phyloP scores from a whole-genome alignment of 2,113 vertebrate species.

The Oenanthe oenanthe region DNA sequence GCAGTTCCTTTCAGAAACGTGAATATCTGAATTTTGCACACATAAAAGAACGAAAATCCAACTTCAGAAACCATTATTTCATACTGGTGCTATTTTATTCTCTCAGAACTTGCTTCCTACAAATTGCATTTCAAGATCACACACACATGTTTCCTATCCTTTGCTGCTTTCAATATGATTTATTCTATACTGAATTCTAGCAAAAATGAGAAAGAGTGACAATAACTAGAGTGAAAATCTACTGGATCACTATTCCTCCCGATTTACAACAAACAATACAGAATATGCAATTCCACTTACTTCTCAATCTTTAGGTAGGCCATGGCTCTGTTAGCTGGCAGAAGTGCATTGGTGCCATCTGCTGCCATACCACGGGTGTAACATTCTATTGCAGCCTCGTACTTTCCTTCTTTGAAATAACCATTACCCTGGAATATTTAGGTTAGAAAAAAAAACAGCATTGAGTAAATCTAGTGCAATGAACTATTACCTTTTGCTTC shows the following conservation, averaged over 20 bases:
- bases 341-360: constrained; percentile 87
- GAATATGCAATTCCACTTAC: constrained; percentile 70
- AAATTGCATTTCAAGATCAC: background rate
- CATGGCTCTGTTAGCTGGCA: constrained; percentile 98
- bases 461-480: background rate
- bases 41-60: background rate
- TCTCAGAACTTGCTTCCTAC: background rate
- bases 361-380: constrained; percentile 90
- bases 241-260: background rate
- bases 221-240: background rate
- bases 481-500: background rate
- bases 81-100: background rate
- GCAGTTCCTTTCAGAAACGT: background rate
- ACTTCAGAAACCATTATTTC: background rate
- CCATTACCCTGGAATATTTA: constrained; percentile 85
- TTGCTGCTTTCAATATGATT: background rate
- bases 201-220: background rate
- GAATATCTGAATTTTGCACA: background rate
- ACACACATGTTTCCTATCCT: background rate
- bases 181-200: background rate
- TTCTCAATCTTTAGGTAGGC: constrained; percentile 90
- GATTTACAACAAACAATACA: background rate
- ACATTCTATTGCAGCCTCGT: constrained; percentile 89
- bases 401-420: constrained; percentile 96
- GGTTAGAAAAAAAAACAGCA: background rate